These are phyloP conservation scores for Empidonax traillii DNA, from an alignment of 2,113 vertebrate species.

Conservation along the genomic window DNA sequence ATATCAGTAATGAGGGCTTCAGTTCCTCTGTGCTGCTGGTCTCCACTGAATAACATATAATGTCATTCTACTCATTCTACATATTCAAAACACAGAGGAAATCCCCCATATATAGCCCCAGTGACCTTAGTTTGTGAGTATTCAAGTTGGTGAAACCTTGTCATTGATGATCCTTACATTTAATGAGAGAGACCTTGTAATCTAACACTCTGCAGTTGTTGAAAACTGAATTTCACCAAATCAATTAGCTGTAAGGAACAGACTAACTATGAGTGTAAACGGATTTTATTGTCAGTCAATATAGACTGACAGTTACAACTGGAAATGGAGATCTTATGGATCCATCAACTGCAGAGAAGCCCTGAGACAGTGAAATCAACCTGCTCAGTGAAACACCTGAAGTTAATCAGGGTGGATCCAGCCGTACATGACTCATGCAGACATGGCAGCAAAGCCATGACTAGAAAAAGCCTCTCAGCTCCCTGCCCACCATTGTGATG, in stretches of 20 bases:
- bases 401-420: not conserved
- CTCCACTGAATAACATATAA: not conserved
- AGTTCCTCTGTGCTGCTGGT: not conserved
- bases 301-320: not conserved
- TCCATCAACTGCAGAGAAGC: not conserved
- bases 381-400: not conserved
- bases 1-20: not conserved
- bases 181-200: not conserved
- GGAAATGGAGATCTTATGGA: not conserved
- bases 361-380: not conserved
- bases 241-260: not conserved
- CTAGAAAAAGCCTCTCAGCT: not conserved
- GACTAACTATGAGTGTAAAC: not conserved
- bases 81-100: not conserved
- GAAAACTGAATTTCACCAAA: not conserved
- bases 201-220: not conserved
- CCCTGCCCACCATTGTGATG: not conserved
- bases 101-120: not conserved
- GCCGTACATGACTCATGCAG: not conserved
- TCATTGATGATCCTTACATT: not conserved
- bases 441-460: not conserved
- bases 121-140: not conserved
- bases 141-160: not conserved
- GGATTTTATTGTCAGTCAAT: not conserved
- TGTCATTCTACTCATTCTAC: not conserved